Evolutionary conservation across 2,888 invertebrate species (phyloP), one percentile per base, ranked within the genome.

Genomic region (Nematopogon swammerdamellus): DNA sequence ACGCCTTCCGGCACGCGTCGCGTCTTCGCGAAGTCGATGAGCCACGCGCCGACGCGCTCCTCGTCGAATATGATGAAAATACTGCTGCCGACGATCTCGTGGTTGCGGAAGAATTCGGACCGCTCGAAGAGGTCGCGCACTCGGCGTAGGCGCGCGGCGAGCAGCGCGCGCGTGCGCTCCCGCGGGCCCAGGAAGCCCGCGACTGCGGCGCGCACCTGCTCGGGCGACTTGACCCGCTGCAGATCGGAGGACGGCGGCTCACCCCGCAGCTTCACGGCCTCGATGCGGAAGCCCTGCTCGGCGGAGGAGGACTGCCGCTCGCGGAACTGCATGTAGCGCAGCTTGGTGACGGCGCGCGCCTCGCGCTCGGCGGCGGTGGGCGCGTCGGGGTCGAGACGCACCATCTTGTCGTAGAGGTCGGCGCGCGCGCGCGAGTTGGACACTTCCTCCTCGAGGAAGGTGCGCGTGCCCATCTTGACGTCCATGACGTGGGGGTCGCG

Each of bases 21-120:
- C 0, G 95, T 95, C 67, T 98, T 98, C 46, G 96, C 97, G 66
- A 98, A 98, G 68, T 98, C 98, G 54, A 98, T 98, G 58, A 98
- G 81, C 97, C 97, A 98, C 6, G 90, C 94, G 19, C 95, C 95
- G 30, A 91, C 91, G 60, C 89, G 89, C 52, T 86, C 84, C 51
- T 90, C 85, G 65, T 98, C 97, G 67, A 95, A 95, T 53, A 97
- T 91, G 60, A 98, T 89, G 61, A 98, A 89, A 57, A 97, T 85
- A 69, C 95, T 95, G 71, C 95, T 95, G 30, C 95, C 94, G 60
- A 95, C 89, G 51, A 97, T 92, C 82, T 97, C 97, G 64, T 96
- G 95, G 17, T 81, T 84, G 60, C 85, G 86, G 70, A 97, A 97
- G 69, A 88, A 92, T 30, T 87, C 82, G 0, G 95, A 95, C 54